phyloP scores from a whole-genome alignment of 2,888 invertebrate species.

The Osmoderma eremita region DNA sequence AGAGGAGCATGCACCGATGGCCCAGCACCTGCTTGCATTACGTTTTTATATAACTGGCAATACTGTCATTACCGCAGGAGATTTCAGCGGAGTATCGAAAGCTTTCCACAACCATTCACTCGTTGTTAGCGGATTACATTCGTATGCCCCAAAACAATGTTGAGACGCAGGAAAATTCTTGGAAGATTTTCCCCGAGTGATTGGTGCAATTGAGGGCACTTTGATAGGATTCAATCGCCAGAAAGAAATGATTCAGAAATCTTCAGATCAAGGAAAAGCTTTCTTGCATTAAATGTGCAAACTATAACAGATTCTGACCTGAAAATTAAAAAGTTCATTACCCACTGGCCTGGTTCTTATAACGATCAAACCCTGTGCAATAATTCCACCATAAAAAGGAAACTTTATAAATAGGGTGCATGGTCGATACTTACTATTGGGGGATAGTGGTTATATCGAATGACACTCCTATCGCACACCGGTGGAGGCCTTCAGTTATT shows the following conservation, averaged over 20 bases:
- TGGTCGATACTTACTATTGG: conserved; percentile 52
- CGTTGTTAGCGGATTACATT: conserved; percentile 29
- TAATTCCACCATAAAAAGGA: conserved; percentile 48
- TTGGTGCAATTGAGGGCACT: conserved; percentile 41
- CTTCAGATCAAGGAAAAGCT: conserved; percentile 49
- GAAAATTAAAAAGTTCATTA: conserved; percentile 44
- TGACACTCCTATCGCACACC: conserved; percentile 51
- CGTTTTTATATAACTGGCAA: too few relatives aligned
- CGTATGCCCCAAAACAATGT: conserved; percentile 38
- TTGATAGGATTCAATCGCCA: conserved; percentile 43
- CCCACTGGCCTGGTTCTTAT: conserved; percentile 52
- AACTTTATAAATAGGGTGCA: conserved; percentile 48
- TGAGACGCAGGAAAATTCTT: conserved; percentile 23
- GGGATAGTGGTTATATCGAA: conserved; percentile 56
- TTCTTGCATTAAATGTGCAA: conserved; percentile 55
- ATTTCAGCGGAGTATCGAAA: too few relatives aligned
- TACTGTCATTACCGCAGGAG: too few relatives aligned
- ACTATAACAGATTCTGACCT: conserved; percentile 45
- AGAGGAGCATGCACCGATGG: too few relatives aligned
- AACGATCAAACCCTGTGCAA: conserved; percentile 56
- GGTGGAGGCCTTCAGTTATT: too few relatives aligned
- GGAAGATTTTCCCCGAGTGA: conserved; percentile 34
- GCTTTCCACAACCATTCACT: conserved; percentile 28
- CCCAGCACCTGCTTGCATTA: too few relatives aligned
- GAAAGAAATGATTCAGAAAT: conserved; percentile 50